Percentiles rank a stretch among this genome's conserved stretches.
These are phyloP conservation scores for Ctenochaetus hawaiiensis DNA, from an alignment of 2,797 vertebrate genomes.

Conservation along the genomic window DNA sequence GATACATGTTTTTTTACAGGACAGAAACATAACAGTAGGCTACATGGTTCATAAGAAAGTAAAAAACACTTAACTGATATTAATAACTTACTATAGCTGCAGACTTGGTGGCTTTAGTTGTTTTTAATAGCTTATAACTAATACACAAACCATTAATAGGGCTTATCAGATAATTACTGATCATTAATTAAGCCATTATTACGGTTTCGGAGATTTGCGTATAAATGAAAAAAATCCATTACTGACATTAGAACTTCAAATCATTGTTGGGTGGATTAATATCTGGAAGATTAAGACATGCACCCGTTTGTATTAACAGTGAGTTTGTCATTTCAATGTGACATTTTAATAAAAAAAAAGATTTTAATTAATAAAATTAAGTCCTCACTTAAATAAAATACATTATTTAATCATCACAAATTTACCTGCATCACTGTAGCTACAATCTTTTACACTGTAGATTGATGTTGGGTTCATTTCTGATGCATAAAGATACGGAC, in stretches of 20 bases:
- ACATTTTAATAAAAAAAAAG: no score
- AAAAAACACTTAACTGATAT: background rate
- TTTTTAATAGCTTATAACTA: slow-evolving; percentile 7
- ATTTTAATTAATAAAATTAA: background rate
- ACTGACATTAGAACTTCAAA: background rate
- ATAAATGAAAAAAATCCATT: background rate
- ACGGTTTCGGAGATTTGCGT: background rate
- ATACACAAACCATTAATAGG: background rate
- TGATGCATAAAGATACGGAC: slow-evolving; percentile 15
- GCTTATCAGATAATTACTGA: background rate
- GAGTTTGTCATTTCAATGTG: background rate
- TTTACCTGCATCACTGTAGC: background rate
- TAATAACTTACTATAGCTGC: slow-evolving; percentile 9
- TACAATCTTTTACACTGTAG: background rate
- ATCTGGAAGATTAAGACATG: background rate
- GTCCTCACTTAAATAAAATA: background rate
- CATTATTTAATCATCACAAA: background rate
- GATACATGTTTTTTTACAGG: background rate
- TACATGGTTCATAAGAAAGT: background rate
- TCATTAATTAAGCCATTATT: background rate
- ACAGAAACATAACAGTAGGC: background rate
- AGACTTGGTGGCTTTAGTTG: background rate
- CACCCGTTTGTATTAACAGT: background rate
- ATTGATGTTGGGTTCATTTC: slow-evolving; percentile 24
- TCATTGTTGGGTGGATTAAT: no score